These are phyloP conservation scores for Magallana nippona DNA, from an alignment of 2,888 invertebrate genomes.

Conservation along the genomic window DNA sequence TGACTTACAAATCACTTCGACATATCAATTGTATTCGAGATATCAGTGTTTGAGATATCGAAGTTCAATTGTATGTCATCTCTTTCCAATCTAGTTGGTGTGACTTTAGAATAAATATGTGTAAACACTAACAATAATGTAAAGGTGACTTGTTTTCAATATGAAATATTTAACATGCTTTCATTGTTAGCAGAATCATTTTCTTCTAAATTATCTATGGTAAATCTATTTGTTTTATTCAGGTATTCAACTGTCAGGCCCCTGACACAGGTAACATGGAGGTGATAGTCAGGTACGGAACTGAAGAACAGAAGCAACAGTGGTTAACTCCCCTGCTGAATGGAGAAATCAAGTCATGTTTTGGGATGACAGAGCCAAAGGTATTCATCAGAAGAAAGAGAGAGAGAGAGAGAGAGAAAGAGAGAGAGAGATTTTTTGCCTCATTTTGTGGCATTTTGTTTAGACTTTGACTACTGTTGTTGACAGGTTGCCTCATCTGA, in stretches of 20 bases:
- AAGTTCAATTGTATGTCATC: too few relatives aligned
- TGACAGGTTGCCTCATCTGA: slow-evolving; percentile 80
- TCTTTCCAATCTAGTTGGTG: too few relatives aligned
- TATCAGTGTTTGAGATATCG: too few relatives aligned
- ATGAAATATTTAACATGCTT: too few relatives aligned
- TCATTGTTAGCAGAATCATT: too few relatives aligned
- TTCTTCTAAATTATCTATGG: too few relatives aligned
- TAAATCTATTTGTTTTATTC: not conserved
- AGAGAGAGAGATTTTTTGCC: not conserved
- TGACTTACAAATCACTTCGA: too few relatives aligned
- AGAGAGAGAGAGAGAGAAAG: not conserved
- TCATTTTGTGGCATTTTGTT: not conserved
- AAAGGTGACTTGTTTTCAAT: too few relatives aligned
- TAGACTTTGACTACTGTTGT: slow-evolving; percentile 25
- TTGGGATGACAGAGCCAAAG: slow-evolving; percentile 80
- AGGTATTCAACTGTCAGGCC: slow-evolving; percentile 81
- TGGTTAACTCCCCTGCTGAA: slow-evolving; percentile 79
- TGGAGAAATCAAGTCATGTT: slow-evolving; percentile 79
- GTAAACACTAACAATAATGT: too few relatives aligned
- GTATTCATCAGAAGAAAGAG: slow-evolving; percentile 44
- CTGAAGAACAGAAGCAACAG: slow-evolving; percentile 78
- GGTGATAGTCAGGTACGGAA: slow-evolving; percentile 80
- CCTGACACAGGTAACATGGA: slow-evolving; percentile 82
- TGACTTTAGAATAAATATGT: too few relatives aligned
- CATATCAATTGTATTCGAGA: too few relatives aligned